These are phyloP conservation scores for Chymomyza fuscimana DNA, from an alignment of 2,888 invertebrate species.

Conservation along the genomic window DNA sequence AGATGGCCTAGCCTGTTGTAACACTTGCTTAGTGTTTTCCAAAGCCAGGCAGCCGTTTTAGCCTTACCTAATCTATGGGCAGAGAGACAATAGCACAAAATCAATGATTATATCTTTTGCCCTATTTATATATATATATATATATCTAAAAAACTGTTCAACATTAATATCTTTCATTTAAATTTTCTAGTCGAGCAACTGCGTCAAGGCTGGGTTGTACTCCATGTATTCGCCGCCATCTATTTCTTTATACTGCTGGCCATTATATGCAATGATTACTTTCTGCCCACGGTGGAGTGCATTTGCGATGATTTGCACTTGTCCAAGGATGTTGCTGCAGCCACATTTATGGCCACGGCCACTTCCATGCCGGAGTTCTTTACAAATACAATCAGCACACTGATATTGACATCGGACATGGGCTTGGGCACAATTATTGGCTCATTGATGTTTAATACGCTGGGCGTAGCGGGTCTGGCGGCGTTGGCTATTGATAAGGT, in stretches of 20 bases:
- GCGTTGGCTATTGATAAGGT: conserved; percentile 87
- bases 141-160: too few relatives aligned
- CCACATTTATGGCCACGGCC: conserved; percentile 97
- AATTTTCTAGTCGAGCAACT: conserved; percentile 82
- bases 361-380: conserved; percentile 97
- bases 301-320: conserved; percentile 90
- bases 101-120: too few relatives aligned
- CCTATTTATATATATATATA: too few relatives aligned
- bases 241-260: conserved; percentile 93
- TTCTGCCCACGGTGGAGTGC: conserved; percentile 92
- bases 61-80: too few relatives aligned
- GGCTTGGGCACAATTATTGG: conserved; percentile 94
- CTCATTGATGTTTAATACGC: conserved; percentile 91
- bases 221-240: conserved; percentile 88
- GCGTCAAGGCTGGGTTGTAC: conserved; percentile 87
- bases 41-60: too few relatives aligned
- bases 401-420: conserved; percentile 90
- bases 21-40: too few relatives aligned
- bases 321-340: conserved; percentile 95
- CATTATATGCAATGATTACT: conserved; percentile 94
- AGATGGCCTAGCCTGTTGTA: too few relatives aligned
- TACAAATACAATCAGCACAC: conserved; percentile 93
- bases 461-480: conserved; percentile 91
- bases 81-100: too few relatives aligned
- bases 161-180: background rate